Conservation (phyloP, 2,113 vertebrate genomes). For the Eclectus roratus region DNA sequence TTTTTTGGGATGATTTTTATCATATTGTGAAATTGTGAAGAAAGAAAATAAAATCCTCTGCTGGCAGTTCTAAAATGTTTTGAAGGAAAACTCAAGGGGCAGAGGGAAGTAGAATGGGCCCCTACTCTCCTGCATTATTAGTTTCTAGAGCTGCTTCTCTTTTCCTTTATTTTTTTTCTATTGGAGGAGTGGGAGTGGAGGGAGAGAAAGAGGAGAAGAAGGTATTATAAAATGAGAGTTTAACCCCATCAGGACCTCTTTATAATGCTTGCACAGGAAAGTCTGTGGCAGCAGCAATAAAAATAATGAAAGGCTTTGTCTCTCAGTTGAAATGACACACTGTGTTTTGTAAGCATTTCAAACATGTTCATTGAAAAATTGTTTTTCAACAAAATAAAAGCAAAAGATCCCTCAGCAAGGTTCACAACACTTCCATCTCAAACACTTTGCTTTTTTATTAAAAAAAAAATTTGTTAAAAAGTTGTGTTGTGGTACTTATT, state of each 20-base stretch:
- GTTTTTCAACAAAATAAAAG: neutral
- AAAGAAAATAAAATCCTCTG: neutral
- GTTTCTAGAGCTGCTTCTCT: neutral
- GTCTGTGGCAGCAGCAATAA: neutral
- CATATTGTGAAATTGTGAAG: neutral
- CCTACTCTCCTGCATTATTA: neutral
- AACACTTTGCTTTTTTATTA: rapidly evolving
- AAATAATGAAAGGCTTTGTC: constrained; percentile 11
- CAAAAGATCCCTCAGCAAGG: neutral
- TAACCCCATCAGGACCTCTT: constrained; percentile 1
- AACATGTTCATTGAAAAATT: neutral
- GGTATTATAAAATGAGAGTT: neutral
- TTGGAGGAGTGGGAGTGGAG: neutral
- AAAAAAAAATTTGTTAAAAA: neutral
- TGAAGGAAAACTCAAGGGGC: neutral
- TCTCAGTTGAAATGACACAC: neutral
- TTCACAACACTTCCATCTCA: neutral
- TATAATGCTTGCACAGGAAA: constrained; percentile 37
- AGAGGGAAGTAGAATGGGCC: rapidly evolving
- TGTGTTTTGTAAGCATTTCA: neutral
- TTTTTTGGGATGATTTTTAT: neutral
- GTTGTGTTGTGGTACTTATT: neutral
- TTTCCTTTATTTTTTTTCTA: neutral
- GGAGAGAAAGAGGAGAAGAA: rapidly evolving
- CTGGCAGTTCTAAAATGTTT: neutral